Conservation (phyloP, 2,888 invertebrate genomes). For the Minunthozetes semirufus region DNA sequence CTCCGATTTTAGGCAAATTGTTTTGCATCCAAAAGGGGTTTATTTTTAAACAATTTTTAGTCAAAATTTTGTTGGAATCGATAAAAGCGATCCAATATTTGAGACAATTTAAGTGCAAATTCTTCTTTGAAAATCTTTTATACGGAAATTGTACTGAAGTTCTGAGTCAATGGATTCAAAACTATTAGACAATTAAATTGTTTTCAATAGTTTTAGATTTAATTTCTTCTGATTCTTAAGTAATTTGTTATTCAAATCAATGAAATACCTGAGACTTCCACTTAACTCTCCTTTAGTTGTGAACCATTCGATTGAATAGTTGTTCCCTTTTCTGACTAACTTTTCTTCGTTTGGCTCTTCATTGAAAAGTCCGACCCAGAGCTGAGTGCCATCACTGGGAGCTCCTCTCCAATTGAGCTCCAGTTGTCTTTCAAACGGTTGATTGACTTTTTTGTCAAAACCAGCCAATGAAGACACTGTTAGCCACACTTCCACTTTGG, state of each 20-base stretch:
- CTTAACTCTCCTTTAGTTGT: background rate
- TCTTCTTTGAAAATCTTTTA: background rate
- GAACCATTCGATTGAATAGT: conserved; percentile 7
- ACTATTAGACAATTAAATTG: background rate
- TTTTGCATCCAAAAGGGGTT: conserved; percentile 42
- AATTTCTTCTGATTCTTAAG: background rate
- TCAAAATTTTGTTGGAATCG: conserved; percentile 11
- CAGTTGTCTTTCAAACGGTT: conserved; percentile 7
- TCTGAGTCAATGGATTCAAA: background rate
- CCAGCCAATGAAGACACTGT: conserved; percentile 32
- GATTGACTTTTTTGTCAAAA: background rate
- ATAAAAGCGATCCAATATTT: conserved; percentile 34
- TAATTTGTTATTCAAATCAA: background rate
- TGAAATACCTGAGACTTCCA: conserved; percentile 1
- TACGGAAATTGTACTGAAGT: conserved; percentile 25
- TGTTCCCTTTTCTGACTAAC: background rate
- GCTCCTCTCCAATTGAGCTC: conserved; percentile 33
- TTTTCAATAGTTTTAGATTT: background rate
- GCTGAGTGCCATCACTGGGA: background rate
- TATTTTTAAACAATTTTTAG: conserved; percentile 37
- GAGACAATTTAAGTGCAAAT: conserved; percentile 9
- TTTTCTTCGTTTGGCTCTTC: background rate
- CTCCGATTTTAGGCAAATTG: conserved; percentile 25
- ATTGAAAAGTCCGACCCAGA: conserved; percentile 29
- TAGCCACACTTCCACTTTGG: conserved; percentile 34